Conservation (phyloP, 2,888 invertebrate species). For the Synanthedon tipuliformis region DNA sequence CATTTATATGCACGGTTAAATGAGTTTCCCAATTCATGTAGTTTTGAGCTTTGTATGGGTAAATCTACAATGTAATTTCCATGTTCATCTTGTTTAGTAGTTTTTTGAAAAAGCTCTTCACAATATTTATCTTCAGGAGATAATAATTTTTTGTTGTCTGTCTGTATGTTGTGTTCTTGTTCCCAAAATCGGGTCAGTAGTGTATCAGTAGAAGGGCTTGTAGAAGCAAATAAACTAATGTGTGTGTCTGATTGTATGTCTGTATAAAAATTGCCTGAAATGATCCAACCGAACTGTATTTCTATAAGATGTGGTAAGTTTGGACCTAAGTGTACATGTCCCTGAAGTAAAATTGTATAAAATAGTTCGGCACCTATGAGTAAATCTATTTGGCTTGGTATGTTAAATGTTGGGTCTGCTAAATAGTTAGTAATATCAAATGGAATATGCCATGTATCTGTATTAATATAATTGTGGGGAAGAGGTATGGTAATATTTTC, state of each 20-base stretch:
- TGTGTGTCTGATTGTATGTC: background rate
- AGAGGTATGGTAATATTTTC: conserved; percentile 5
- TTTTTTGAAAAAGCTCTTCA: conserved; percentile 5
- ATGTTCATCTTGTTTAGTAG: conserved; percentile 3
- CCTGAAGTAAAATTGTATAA: conserved; percentile 1
- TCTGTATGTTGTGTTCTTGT: conserved; percentile 3
- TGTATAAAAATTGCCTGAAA: conserved; percentile 1
- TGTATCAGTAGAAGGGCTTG: background rate
- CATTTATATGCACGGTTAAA: conserved; percentile 9
- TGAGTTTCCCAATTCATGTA: conserved; percentile 7
- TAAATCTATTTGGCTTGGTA: conserved; percentile 7
- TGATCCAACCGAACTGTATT: conserved; percentile 5
- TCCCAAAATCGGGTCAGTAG: conserved; percentile 5
- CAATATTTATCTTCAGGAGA: conserved; percentile 6
- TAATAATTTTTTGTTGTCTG: background rate
- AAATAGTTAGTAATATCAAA: conserved; percentile 1
- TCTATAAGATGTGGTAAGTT: conserved; percentile 4
- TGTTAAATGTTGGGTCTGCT: conserved; percentile 8
- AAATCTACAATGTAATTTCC: conserved; percentile 5
- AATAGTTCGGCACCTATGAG: conserved; percentile 8
- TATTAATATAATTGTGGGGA: conserved; percentile 3
- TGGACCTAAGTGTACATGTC: conserved; percentile 3
- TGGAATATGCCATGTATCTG: conserved; percentile 3
- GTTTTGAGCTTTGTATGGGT: conserved; percentile 4
- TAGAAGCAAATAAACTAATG: background rate